These are phyloP conservation scores for Popillia japonica DNA, from an alignment of 1,140 invertebrate genomes.

Conservation along the genomic window DNA sequence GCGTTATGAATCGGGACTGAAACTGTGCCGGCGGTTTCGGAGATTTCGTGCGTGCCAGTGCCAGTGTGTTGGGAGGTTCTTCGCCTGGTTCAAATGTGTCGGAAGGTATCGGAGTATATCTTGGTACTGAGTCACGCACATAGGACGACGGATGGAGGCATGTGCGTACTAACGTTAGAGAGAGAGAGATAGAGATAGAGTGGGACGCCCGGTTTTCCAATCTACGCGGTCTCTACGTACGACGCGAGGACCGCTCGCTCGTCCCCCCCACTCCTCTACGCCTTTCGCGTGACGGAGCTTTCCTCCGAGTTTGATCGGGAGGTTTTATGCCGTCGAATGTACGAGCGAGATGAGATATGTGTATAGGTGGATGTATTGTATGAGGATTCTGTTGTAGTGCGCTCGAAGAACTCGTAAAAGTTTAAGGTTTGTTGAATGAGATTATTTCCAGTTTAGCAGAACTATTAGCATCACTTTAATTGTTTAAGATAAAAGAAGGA, in stretches of 20 bases:
- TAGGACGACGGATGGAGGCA: not conserved
- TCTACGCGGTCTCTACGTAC: not conserved
- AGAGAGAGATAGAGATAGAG: too few species aligned
- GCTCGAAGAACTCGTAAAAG: too few species aligned
- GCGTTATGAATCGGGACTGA: not conserved
- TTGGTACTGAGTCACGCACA: not conserved
- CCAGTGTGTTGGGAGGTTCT: not conserved
- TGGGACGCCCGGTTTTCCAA: slow-evolving; percentile 10
- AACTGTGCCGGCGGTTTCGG: not conserved
- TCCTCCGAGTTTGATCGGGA: not conserved
- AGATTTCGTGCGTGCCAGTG: not conserved
- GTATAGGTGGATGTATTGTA: not conserved
- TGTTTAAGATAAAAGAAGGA: too few species aligned
- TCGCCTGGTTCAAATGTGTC: not conserved
- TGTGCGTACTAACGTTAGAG: too few species aligned
- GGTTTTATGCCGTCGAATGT: not conserved
- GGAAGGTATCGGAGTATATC: slow-evolving; percentile 21
- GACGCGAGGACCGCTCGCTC: not conserved
- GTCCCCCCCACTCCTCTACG: not conserved
- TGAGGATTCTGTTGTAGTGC: too few species aligned
- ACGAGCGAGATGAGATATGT: too few species aligned
- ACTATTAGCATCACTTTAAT: too few species aligned
- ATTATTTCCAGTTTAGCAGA: too few species aligned
- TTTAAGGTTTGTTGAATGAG: too few species aligned
- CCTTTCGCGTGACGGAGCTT: not conserved